These are phyloP conservation scores for Karalla daura DNA, from an alignment of 2,797 vertebrate genomes.

Conservation along the genomic window DNA sequence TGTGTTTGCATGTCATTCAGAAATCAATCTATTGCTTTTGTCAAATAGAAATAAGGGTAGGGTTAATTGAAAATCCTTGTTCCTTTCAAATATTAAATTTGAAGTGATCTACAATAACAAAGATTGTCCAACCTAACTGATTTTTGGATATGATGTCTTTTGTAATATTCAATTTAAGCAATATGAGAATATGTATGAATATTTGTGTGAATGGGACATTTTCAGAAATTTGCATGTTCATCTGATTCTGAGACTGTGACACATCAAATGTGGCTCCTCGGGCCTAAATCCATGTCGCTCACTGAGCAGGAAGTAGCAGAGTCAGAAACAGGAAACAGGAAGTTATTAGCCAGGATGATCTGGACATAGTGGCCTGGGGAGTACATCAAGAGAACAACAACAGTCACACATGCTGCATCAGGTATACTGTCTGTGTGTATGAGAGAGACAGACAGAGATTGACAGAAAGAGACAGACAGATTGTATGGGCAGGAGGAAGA, in stretches of 20 bases:
- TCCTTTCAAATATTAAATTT: background rate
- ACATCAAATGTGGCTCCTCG: conserved; percentile 26
- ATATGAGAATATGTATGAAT: conserved; percentile 36
- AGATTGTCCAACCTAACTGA: conserved; percentile 1
- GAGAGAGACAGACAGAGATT: too few species aligned
- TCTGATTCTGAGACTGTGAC: background rate
- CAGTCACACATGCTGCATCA: conserved; percentile 47
- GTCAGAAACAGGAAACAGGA: conserved; percentile 83
- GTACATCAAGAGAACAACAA: conserved; percentile 80
- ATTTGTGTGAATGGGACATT: conserved; percentile 5
- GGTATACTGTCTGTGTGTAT: conserved; percentile 33
- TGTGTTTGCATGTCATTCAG: too few species aligned
- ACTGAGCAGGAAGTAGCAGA: conserved; percentile 70
- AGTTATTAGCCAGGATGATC: conserved; percentile 83
- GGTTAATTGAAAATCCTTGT: too few species aligned
- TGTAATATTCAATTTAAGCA: conserved; percentile 20
- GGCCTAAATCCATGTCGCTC: conserved; percentile 34
- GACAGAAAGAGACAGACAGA: too few species aligned
- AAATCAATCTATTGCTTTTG: too few species aligned
- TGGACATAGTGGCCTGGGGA: conserved; percentile 76
- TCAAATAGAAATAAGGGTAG: too few species aligned
- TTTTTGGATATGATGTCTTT: conserved; percentile 12
- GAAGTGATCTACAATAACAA: background rate
- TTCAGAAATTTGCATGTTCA: conserved; percentile 1
- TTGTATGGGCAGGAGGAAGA: conserved; percentile 18